phyloP scores from a whole-genome alignment of 2,113 vertebrate species.

The Syngnathus scovelli region DNA sequence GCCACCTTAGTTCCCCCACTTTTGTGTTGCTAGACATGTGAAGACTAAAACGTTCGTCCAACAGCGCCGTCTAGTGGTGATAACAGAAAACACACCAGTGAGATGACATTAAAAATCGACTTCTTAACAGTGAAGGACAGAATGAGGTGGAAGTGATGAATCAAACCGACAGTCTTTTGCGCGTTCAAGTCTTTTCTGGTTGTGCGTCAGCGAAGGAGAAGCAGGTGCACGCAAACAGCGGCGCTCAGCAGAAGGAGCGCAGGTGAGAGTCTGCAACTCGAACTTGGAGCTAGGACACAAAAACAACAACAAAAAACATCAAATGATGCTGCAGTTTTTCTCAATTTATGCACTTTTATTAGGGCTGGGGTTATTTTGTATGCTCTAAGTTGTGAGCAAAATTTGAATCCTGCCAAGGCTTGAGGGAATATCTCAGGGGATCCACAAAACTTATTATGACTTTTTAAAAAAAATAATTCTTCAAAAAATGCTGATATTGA shows the following conservation, averaged over 20 bases:
- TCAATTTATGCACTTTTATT: neutral
- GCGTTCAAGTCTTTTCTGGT: constrained; percentile 54
- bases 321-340: neutral
- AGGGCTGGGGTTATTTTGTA: too few relatives aligned
- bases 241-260: constrained; percentile 49
- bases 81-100: neutral
- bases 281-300: constrained; percentile 51
- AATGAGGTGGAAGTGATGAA: neutral
- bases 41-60: neutral
- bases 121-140: neutral
- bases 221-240: constrained; percentile 43
- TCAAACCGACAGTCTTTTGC: constrained; percentile 18
- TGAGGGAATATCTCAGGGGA: too few relatives aligned
- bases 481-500: too few relatives aligned
- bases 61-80: constrained; percentile 23
- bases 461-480: too few relatives aligned
- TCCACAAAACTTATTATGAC: too few relatives aligned
- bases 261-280: constrained; percentile 44
- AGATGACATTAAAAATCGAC: neutral
- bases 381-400: too few relatives aligned
- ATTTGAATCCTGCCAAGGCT: too few relatives aligned
- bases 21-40: neutral
- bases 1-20: neutral
- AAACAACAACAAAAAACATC: neutral
- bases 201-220: constrained; percentile 50